Evolutionary conservation across 1,140 invertebrate genomes (phyloP).

Genomic region (Marisa cornuarietis): DNA sequence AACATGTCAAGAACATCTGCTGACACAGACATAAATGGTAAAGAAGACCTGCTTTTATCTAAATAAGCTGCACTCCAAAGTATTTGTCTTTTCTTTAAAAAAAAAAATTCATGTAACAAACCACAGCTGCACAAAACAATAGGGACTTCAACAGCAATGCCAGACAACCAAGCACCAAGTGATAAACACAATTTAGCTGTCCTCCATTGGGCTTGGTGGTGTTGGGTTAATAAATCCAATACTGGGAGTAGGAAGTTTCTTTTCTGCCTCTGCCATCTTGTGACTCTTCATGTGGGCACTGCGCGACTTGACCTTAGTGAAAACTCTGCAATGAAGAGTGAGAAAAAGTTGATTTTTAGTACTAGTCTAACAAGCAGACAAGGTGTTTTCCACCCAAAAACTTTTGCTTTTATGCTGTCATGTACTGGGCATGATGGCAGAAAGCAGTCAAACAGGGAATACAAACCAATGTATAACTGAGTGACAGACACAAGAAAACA

Average conservation of each 20-base stretch:
- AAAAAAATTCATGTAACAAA: too few species aligned
- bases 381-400: not conserved
- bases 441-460: not conserved
- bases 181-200: too few species aligned
- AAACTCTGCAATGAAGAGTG: conserved; percentile 80
- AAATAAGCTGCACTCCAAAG: too few species aligned
- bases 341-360: conserved; percentile 30
- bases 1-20: too few species aligned
- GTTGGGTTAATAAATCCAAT: not conserved
- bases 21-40: too few species aligned
- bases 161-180: too few species aligned
- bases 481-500: not conserved
- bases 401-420: not conserved
- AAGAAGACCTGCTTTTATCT: too few species aligned
- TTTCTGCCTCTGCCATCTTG: conserved; percentile 51
- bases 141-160: too few species aligned
- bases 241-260: conserved; percentile 24
- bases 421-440: not conserved
- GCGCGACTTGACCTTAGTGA: conserved; percentile 96
- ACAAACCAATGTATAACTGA: not conserved
- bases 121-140: too few species aligned
- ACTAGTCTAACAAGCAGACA: not conserved
- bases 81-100: too few species aligned
- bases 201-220: too few species aligned
- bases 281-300: conserved; percentile 99